phyloP scores from a whole-genome alignment of 2,888 invertebrate species.

The Polyommatus icarus region DNA sequence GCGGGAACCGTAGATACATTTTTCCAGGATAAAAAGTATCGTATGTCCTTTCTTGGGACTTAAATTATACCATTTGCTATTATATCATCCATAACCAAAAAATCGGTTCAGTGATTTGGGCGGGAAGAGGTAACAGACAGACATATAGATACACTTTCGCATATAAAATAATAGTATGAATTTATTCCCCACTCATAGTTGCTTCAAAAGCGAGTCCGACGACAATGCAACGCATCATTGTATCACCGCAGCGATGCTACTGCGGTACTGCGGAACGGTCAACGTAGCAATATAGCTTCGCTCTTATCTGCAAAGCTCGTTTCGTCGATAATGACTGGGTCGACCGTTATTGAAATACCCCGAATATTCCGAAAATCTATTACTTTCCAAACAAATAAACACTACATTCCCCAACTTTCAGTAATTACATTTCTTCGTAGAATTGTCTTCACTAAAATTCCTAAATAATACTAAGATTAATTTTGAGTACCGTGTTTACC shows the following conservation, averaged over 20 bases:
- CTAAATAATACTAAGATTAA: background rate
- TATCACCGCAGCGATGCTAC: background rate
- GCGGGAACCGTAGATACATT: too few species aligned
- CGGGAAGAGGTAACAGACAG: too few species aligned
- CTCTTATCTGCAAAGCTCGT: constrained; percentile 1
- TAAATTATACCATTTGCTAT: too few species aligned
- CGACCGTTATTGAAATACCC: constrained; percentile 28
- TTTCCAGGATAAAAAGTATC: too few species aligned
- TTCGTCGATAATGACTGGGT: constrained; percentile 22
- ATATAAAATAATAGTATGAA: too few species aligned
- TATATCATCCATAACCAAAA: too few species aligned
- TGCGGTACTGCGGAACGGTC: too few species aligned
- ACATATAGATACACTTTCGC: too few species aligned
- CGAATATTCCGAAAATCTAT: constrained; percentile 10
- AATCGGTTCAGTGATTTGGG: too few species aligned
- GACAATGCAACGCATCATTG: background rate
- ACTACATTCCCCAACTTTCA: background rate
- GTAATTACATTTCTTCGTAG: background rate
- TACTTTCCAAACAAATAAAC: constrained; percentile 22
- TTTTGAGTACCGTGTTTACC: background rate
- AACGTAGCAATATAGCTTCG: background rate
- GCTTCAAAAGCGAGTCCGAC: background rate
- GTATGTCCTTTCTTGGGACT: too few species aligned
- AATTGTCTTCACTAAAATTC: background rate
- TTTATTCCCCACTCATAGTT: too few species aligned